These are phyloP conservation scores for Himalopsyche phryganea DNA, from an alignment of 1,140 invertebrate genomes.

Conservation along the genomic window DNA sequence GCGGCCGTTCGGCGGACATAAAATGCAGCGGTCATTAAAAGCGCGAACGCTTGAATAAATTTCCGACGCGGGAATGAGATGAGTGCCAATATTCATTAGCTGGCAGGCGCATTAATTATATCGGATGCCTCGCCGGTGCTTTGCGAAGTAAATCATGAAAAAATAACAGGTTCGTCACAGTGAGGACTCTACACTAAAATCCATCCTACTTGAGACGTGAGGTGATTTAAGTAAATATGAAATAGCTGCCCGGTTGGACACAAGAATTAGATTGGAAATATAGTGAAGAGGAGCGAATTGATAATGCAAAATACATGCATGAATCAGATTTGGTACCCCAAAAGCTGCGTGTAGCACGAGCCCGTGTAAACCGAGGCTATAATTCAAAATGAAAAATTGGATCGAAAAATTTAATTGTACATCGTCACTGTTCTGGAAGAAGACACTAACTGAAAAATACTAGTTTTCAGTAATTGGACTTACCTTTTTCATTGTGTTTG, in stretches of 20 bases:
- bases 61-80: constrained; percentile 10
- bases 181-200: constrained; percentile 5
- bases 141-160: background rate
- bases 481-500: no score
- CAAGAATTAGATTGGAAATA: background rate
- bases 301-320: background rate
- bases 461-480: no score
- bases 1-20: no score
- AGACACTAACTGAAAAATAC: no score
- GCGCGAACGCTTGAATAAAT: constrained; percentile 4
- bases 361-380: no score
- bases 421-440: no score
- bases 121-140: background rate
- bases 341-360: background rate
- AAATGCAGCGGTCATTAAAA: no score
- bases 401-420: no score
- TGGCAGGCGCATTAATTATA: constrained; percentile 22
- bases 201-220: no score
- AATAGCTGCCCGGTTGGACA: background rate
- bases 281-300: background rate
- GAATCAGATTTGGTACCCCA: background rate
- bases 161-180: constrained; percentile 30
- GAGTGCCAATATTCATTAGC: constrained; percentile 34
- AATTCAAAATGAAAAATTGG: no score
- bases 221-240: background rate